Evolutionary conservation across 2,113 vertebrate genomes (phyloP), one percentile per base, ranked within the genome.

Genomic region (Leuciscus idus): DNA sequence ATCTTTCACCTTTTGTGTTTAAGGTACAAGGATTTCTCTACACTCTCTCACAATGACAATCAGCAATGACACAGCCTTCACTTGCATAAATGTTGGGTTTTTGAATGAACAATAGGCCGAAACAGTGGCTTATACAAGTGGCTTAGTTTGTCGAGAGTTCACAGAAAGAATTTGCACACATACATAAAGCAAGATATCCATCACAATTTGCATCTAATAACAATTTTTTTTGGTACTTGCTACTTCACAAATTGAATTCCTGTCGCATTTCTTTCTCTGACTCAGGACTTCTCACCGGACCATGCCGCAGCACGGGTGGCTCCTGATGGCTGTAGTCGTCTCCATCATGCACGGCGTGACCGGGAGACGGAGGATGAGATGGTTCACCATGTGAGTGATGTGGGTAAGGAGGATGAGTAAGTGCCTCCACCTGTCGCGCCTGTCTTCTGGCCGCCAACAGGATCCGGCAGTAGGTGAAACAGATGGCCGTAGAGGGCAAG

Each of bases 391-490:
- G 89, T 21, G 96, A 96, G 0, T 88, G 94, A 26, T 92, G 94
- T 17, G 85, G 93, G 82, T 94, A 93, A 55, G 92, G 92, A 77
- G 96, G 86, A 94, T 96, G 91, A 55, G 95, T 88, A 48, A 99
- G 92, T 0, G 96, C 97, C 0, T 97, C 97, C 77, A 99, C 98
- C 89, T 97, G 96, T 87, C 96, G 93, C 0, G 97, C 98, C 74
- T 99, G 98, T 87, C 94, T 96, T 73, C 96, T 93, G 0, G 98
- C 98, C 0, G 96, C 96, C 93, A 97, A 92, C 39, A 99, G 95
- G 89, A 99, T 99, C 88, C 96, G 95, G 91, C 97, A 97, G 93
- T 99, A 99, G 89, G 98, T 99, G 95, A 99, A 99, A 92, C 97
- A 97, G 92, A 99, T 99, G 92, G 98, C 97, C 0, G 95, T 93